Conservation (phyloP, 1,140 invertebrate genomes). For the Adoxophyes honmai region DNA sequence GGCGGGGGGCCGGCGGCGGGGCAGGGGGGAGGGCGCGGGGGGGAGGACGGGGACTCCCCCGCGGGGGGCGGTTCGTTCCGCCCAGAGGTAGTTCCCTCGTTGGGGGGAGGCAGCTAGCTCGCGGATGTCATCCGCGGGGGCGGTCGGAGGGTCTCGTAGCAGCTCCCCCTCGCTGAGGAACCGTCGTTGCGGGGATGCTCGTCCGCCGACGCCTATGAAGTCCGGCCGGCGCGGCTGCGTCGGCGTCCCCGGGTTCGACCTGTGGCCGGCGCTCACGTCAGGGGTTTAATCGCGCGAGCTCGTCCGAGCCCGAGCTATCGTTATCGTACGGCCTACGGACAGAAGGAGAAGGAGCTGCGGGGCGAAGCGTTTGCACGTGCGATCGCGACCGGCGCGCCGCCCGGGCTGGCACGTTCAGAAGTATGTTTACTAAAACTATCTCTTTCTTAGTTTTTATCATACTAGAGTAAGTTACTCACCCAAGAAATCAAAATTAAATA, state of each 20-base stretch:
- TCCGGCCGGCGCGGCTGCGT: constrained; percentile 90
- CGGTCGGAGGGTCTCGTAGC: constrained; percentile 82
- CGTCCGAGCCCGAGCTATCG: constrained; percentile 70
- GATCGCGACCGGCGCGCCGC: constrained; percentile 43
- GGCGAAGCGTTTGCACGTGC: constrained; percentile 64
- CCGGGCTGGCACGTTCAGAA: constrained; percentile 46
- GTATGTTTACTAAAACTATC: constrained; percentile 19
- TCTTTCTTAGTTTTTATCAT: no score
- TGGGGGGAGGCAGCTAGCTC: constrained; percentile 91
- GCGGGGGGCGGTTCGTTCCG: constrained; percentile 81
- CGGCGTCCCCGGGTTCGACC: constrained; percentile 93
- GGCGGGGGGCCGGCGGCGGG: constrained; percentile 82
- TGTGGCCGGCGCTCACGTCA: constrained; percentile 76
- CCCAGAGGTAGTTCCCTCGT: constrained; percentile 90
- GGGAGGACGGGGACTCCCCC: constrained; percentile 40
- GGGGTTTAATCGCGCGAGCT: constrained; percentile 74
- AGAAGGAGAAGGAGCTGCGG: constrained; percentile 73
- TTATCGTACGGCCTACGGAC: constrained; percentile 75
- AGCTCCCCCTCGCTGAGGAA: constrained; percentile 92
- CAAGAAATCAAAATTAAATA: no score
- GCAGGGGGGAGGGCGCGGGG: constrained; percentile 74
- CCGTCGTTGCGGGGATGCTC: constrained; percentile 83
- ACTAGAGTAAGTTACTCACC: no score
- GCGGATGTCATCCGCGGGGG: constrained; percentile 82
- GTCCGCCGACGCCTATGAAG: constrained; percentile 84